phyloP scores from a whole-genome alignment of 1,140 invertebrate species.

The Bombyx mori region DNA sequence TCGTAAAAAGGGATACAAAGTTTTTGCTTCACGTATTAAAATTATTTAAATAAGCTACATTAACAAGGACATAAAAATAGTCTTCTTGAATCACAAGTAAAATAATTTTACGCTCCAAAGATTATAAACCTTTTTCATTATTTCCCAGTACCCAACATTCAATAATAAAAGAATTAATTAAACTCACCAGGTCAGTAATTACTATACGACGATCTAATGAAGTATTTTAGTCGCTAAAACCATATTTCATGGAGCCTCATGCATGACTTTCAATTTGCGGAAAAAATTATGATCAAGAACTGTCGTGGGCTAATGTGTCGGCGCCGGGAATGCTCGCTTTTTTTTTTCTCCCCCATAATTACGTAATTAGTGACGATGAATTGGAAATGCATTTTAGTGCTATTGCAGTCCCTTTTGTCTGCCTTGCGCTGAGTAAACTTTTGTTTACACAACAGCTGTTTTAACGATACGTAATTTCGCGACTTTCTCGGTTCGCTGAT shows the following conservation, averaged over 20 bases:
- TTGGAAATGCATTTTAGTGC: conserved; percentile 52
- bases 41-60: neutral
- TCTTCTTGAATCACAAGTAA: neutral
- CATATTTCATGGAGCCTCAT: conserved; percentile 19
- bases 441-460: conserved; percentile 47
- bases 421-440: conserved; percentile 36
- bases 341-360: conserved; percentile 52
- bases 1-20: too few species aligned
- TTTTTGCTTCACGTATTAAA: neutral
- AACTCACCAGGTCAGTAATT: conserved; percentile 6
- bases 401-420: conserved; percentile 52
- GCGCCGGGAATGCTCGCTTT: conserved; percentile 50
- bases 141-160: too few species aligned
- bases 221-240: conserved; percentile 16
- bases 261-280: conserved; percentile 46
- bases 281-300: conserved; percentile 37
- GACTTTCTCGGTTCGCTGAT: conserved; percentile 7
- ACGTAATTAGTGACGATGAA: conserved; percentile 64
- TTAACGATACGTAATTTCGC: conserved; percentile 11
- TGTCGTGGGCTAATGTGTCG: conserved; percentile 52
- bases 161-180: neutral
- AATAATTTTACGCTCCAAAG: neutral
- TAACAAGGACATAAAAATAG: neutral
- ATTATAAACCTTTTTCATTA: too few species aligned
- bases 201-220: conserved; percentile 16